These are phyloP conservation scores for Byasa hedistus DNA, from an alignment of 2,888 invertebrate genomes.

Conservation along the genomic window DNA sequence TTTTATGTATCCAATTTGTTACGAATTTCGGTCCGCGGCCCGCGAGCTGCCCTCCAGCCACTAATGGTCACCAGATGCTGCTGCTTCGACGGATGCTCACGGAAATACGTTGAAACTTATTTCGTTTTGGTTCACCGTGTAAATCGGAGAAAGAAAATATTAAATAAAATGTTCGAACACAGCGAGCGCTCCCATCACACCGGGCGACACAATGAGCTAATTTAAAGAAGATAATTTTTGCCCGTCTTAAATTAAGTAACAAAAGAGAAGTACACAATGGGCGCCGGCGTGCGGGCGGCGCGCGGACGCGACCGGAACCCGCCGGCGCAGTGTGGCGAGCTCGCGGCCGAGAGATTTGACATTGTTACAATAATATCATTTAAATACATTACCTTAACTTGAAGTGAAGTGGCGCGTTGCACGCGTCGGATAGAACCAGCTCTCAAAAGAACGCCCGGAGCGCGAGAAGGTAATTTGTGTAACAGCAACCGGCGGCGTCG, in stretches of 20 bases:
- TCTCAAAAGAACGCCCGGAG: no score
- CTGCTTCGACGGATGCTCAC: no score
- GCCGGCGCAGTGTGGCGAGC: conserved; percentile 12
- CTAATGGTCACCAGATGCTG: neutral
- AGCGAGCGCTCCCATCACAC: neutral
- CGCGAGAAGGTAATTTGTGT: no score
- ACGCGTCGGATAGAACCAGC: no score
- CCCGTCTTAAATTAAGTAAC: conserved; percentile 26
- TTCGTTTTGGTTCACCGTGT: neutral
- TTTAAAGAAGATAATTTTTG: conserved; percentile 28
- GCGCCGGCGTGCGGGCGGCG: no score
- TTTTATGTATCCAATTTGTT: conserved; percentile 6
- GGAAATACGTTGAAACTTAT: no score
- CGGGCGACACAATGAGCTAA: conserved; percentile 19
- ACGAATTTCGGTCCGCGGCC: neutral
- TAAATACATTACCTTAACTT: no score
- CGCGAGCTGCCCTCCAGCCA: neutral
- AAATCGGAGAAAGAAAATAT: neutral
- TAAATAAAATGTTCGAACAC: conserved; percentile 8
- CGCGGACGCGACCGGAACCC: no score
- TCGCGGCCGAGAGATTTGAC: neutral
- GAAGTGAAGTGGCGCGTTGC: no score
- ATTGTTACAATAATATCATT: no score
- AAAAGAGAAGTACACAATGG: conserved; percentile 27
- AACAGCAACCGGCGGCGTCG: no score